Conservation (phyloP, 2,888 invertebrate genomes). For the Lithophane leautieri region DNA sequence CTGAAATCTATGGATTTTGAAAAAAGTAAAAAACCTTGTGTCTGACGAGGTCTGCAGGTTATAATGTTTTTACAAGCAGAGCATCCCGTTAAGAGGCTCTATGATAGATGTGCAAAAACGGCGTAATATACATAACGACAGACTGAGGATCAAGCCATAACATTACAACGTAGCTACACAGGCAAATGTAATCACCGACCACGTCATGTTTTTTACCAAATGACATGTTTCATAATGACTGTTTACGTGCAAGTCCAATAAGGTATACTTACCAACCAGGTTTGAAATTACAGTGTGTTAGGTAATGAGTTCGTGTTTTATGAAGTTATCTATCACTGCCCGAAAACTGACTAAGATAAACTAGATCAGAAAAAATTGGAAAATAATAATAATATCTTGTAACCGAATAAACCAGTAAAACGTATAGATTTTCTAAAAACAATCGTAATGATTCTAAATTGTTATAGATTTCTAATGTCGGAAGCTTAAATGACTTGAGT, state of each 20-base stretch:
- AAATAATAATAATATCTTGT: slow-evolving; percentile 12
- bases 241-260: slow-evolving; percentile 62
- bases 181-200: slow-evolving; percentile 74
- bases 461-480: neutral
- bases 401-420: neutral
- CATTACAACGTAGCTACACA: slow-evolving; percentile 70
- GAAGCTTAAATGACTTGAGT: slow-evolving; percentile 1
- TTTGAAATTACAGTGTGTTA: slow-evolving; percentile 56
- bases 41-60: neutral
- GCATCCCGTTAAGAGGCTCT: slow-evolving; percentile 17
- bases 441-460: neutral
- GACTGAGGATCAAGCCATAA: slow-evolving; percentile 59
- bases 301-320: slow-evolving; percentile 51
- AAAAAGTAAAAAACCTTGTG: neutral
- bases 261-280: slow-evolving; percentile 52
- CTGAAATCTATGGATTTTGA: neutral
- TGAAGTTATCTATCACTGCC: slow-evolving; percentile 43
- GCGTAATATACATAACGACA: slow-evolving; percentile 27
- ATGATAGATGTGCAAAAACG: slow-evolving; percentile 42
- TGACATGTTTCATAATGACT: slow-evolving; percentile 75
- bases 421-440: neutral
- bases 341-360: slow-evolving; percentile 35
- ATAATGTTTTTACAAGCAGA: slow-evolving; percentile 23
- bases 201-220: slow-evolving; percentile 76
- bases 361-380: slow-evolving; percentile 22